Percentiles rank a stretch among this genome's conserved stretches.
Conservation (phyloP, 2,888 invertebrate genomes). For the Dascillus cervinus region DNA sequence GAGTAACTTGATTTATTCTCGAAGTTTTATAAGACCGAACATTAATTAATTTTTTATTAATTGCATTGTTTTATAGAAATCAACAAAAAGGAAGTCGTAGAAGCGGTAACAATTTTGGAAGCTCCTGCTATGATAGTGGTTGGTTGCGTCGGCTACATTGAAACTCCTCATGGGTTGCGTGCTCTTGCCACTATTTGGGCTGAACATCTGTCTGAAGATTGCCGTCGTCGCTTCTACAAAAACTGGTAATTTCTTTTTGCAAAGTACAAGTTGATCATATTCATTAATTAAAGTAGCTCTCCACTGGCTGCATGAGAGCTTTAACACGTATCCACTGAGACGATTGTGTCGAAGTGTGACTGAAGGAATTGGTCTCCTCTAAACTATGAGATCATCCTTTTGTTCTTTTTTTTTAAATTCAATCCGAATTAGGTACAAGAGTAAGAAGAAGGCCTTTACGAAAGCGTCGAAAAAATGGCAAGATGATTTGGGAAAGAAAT, state of each 20-base stretch:
- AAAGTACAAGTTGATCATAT: too few species aligned
- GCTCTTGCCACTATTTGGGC: constrained; percentile 96
- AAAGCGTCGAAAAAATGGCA: constrained; percentile 98
- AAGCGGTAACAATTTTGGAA: constrained; percentile 96
- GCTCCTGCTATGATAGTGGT: constrained; percentile 98
- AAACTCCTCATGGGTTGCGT: constrained; percentile 94
- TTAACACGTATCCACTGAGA: constrained; percentile 24
- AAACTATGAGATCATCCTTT: constrained; percentile 62
- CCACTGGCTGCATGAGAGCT: constrained; percentile 65
- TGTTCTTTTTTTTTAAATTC: constrained; percentile 39
- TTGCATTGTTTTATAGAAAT: constrained; percentile 62
- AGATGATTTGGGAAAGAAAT: constrained; percentile 92
- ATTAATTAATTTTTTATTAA: constrained; percentile 9
- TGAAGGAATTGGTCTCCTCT: constrained; percentile 55
- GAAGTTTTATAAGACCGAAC: too few species aligned
- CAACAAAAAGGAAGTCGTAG: constrained; percentile 99
- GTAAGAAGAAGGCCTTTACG: constrained; percentile 99
- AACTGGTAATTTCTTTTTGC: constrained; percentile 74
- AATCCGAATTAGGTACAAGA: constrained; percentile 77
- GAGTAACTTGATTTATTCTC: too few species aligned
- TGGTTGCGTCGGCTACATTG: constrained; percentile 97
- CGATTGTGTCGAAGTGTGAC: constrained; percentile 28
- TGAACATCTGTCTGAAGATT: constrained; percentile 98
- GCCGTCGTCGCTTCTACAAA: constrained; percentile 98
- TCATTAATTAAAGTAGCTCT: constrained; percentile 49